Evolutionary conservation across 2,888 invertebrate species (phyloP), one percentile per base, ranked within the genome.

Genomic region (Lasioglossum oenotherae): DNA sequence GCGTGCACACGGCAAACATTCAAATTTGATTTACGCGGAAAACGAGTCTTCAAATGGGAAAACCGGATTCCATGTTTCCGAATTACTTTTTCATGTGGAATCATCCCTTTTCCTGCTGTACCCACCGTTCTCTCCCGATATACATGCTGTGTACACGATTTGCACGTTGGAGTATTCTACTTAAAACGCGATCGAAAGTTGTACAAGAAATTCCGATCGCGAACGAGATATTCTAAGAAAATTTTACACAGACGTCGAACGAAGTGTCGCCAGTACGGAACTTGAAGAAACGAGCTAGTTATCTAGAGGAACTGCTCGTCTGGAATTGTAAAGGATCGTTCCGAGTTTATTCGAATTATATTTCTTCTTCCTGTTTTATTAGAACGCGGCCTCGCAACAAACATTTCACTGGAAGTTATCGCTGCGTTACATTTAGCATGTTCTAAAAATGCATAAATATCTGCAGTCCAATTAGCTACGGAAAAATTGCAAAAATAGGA

Each of bases 201-300:
- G 19, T 19, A 67, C 19, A 35, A 67, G 19, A 35, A 67, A 31
- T 35, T 10, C 19, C 35, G 35, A 38, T 38, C 23, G 23, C 35
- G 19, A 23, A 38, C 10, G 5, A 69, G 31, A 35, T 69, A 23
- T 69, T 38, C 67, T 19, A 69, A 23, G 67, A 8, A 19, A 35
- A 35, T 35, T 31, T 64, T 35, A 19, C 23, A 69, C 19, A 10
- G 67, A 69, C 8, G 35, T 10, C 35, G 67, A 67, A 67, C 64
- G 67, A 69, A 69, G 35, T 12, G 35, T 69, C 19, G 35, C 67
- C 8, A 10, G 35, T 23, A 35, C 0, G 67, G 10, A 35, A 69
- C 67, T 69, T 4, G 35, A 69, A 69, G 35, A 23, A 69, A 38
- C 67, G 67, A 69, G 67, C 35, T 69, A 35, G 35, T 69, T 69